Percentiles rank a stretch among this genome's conserved stretches.
phyloP scores from a whole-genome alignment of 1,140 invertebrate genomes.

The Campoletis sonorensis region DNA sequence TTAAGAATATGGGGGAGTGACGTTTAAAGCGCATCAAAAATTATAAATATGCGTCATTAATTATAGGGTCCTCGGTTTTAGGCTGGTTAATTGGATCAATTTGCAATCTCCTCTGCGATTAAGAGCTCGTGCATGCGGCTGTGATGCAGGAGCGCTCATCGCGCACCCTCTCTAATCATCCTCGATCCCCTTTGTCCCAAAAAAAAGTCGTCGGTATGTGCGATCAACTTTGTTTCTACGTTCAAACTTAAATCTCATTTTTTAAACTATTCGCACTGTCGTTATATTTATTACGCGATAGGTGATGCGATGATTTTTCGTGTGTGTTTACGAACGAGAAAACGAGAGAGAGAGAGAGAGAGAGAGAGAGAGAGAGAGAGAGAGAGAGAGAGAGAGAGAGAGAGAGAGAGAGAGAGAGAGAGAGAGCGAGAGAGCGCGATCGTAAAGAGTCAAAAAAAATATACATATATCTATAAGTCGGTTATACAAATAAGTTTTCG shows the following conservation, averaged over 20 bases:
- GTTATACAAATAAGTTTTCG: conserved; percentile 32
- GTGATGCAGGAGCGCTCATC: conserved; percentile 40
- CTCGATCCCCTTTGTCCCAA: background rate
- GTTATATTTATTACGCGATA: background rate
- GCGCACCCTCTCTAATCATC: background rate
- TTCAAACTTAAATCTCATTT: background rate
- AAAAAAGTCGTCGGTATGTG: conserved; percentile 4
- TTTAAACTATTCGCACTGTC: background rate
- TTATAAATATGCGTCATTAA: conserved; percentile 44
- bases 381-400: conserved; percentile 1
- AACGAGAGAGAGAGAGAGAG: conserved; percentile 6
- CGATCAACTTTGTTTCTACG: conserved; percentile 3
- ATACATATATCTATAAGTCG: conserved; percentile 5
- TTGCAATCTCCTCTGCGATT: conserved; percentile 49
- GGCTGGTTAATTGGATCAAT: conserved; percentile 71
- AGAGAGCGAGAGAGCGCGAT: background rate
- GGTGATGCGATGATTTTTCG: background rate
- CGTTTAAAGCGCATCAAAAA: conserved; percentile 44
- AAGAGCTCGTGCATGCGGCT: conserved; percentile 40
- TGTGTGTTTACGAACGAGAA: conserved; percentile 1
- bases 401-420: conserved; percentile 1
- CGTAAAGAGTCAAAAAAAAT: background rate
- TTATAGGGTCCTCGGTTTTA: conserved; percentile 52
- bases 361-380: conserved; percentile 1
- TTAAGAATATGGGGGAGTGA: background rate